These are phyloP conservation scores for Synanceia verrucosa DNA, from an alignment of 2,797 vertebrate species.

Conservation along the genomic window DNA sequence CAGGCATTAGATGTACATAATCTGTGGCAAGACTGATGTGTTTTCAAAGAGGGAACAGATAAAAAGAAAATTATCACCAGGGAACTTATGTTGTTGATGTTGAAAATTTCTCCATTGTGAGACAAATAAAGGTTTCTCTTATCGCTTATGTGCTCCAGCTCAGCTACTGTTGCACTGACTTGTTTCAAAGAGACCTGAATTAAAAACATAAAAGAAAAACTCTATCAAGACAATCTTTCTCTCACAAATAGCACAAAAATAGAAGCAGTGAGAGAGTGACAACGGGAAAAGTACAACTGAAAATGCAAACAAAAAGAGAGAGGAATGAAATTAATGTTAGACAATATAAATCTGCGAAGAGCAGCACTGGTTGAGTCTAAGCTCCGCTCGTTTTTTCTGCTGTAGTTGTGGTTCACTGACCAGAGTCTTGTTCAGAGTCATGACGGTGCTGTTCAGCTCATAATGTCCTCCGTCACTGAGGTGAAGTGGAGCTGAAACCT, in stretches of 20 bases:
- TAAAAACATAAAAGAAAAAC: not conserved
- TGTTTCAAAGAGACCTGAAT: conserved; percentile 49
- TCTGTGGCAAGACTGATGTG: not conserved
- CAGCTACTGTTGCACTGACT: conserved; percentile 46
- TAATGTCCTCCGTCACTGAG: conserved; percentile 66
- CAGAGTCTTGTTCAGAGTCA: conserved; percentile 55
- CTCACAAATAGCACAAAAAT: not conserved
- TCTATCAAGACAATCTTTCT: not conserved
- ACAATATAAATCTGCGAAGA: too few species aligned
- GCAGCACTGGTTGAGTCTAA: too few species aligned
- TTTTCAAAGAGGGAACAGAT: not conserved
- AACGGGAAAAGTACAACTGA: not conserved
- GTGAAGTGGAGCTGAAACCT: conserved; percentile 70
- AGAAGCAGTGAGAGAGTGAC: not conserved
- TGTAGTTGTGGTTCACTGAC: conserved; percentile 47
- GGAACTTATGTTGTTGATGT: conserved; percentile 52
- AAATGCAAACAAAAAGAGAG: not conserved
- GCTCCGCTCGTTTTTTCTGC: too few species aligned
- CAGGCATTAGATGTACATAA: not conserved
- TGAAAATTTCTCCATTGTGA: too few species aligned
- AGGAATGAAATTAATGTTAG: not conserved
- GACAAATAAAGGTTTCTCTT: too few species aligned
- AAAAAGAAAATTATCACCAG: conserved; percentile 43
- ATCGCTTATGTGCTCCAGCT: conserved; percentile 49
- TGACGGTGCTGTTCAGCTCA: conserved; percentile 55